Percentiles rank a stretch among this genome's conserved stretches.
Evolutionary conservation across 2,113 vertebrate species (phyloP).

Genomic region (Elachura formosa): DNA sequence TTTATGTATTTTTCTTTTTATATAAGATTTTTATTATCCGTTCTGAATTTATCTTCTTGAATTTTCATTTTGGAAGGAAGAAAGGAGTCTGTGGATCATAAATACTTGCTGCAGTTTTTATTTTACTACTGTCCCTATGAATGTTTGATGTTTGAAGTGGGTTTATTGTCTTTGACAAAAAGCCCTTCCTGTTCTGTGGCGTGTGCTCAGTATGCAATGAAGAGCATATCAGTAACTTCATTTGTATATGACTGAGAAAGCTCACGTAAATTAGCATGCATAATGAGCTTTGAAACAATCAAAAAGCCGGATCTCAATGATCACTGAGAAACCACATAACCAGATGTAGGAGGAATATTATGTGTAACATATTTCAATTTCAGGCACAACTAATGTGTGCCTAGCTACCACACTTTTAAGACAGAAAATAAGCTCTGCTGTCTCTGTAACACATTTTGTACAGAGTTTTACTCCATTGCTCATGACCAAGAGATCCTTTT

Average conservation of each 20-base stretch:
- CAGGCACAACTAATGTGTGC: not conserved
- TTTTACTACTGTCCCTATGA: not conserved
- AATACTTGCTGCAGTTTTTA: not conserved
- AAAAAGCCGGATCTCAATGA: not conserved
- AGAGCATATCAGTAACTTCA: not conserved
- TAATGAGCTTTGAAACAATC: slow-evolving; percentile 21
- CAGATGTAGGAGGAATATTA: not conserved
- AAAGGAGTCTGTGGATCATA: slow-evolving; percentile 10
- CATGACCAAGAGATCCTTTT: not conserved
- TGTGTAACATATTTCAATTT: not conserved
- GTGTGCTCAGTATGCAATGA: not conserved
- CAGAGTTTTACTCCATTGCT: not conserved
- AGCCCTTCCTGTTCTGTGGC: not conserved
- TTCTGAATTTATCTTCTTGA: not conserved
- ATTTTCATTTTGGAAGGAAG: slow-evolving; percentile 5
- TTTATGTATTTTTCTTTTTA: not conserved
- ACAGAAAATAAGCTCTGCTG: not conserved
- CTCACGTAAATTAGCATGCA: not conserved
- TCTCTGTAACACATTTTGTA: not conserved
- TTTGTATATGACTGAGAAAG: slow-evolving; percentile 2
- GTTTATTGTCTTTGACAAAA: not conserved
- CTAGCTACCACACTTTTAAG: not conserved
- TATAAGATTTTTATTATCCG: not conserved
- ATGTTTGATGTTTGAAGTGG: slow-evolving; percentile 6
- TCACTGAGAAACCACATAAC: not conserved